Base-by-base conservation (phyloP, 2,113 vertebrate species). In the Choloepus hoffmanni region DNA sequence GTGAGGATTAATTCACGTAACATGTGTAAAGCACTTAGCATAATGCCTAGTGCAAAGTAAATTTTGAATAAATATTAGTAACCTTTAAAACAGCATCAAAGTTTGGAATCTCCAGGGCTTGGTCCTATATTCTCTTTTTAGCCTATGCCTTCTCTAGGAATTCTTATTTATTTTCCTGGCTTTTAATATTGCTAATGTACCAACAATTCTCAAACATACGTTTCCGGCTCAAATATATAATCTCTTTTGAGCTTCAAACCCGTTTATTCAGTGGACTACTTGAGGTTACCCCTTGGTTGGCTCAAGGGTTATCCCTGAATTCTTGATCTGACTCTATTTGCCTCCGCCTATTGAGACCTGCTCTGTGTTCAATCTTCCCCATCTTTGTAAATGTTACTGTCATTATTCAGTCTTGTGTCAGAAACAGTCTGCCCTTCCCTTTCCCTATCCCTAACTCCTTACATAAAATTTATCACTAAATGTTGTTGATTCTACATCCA, bases 31-130 rank as follows among this genome's bases (percentile, higher is more conserved):
- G 21, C 30, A 77, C 6, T 89, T 78, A 60, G 23, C 28, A 63
- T 85, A 78, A 62, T 48, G 7, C 16, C 45, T 63, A 92, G 3
- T 74, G 18, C 55, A 77, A 85, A 58, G 23, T 73, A 82, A 85
- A 77, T 74, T 86, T 33, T 86, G 63, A 84, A 55, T 86, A 92
- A 85, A 63, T 92, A 63, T 79, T 81, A 79, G 4, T 45, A 86
- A 78, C 60, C 84, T 85, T 82, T 90, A 67, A 83, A 92, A 67
- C 45, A 91, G 23, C 28, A 82, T 43, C 3, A 23, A 81, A 76
- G 24, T 90, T 90, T 90, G 65, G 63, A 87, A 14, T 94, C 84
- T 3, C n/a, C 16, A 73, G 10, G 14, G 4, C 5, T 79, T 86
- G 10, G 1, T 79, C 36, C 26, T 33, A 18, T 73, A 70, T 62